A percentile compares a stretch with the other conserved stretches of the same genome.
Evolutionary conservation across 2,113 vertebrate species (phyloP).

Genomic region (Mastomys coucha): DNA sequence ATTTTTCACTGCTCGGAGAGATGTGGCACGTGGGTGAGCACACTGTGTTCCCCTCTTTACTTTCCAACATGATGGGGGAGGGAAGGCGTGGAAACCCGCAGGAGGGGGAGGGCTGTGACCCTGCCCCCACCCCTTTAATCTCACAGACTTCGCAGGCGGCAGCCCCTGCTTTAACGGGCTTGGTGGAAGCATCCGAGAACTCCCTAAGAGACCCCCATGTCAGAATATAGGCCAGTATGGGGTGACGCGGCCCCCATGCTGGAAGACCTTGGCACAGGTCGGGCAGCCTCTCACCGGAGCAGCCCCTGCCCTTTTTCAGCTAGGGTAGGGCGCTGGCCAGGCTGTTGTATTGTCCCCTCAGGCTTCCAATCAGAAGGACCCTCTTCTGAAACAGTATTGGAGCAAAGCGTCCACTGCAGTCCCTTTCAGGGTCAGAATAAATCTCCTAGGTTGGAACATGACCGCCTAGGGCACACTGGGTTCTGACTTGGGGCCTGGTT

Average conservation of each 20-base stretch:
- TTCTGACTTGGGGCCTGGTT: neutral
- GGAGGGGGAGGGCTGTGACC: neutral
- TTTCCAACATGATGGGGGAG: neutral
- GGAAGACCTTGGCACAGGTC: neutral
- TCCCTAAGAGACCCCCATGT: neutral
- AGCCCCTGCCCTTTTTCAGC: neutral
- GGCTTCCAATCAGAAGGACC: too few species aligned
- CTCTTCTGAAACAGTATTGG: neutral
- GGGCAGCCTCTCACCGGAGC: neutral
- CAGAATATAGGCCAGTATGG: neutral
- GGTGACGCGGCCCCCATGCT: neutral
- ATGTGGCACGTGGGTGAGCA: fast-evolving
- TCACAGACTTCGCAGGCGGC: neutral
- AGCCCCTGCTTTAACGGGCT: neutral
- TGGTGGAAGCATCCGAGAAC: neutral
- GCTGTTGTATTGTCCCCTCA: neutral
- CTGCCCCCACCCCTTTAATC: too few species aligned
- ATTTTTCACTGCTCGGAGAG: fast-evolving
- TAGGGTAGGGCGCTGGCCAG: fast-evolving
- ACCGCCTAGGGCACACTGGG: neutral
- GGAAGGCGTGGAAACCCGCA: neutral
- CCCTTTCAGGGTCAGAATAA: neutral
- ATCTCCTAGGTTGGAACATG: neutral
- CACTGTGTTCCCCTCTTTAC: too few species aligned
- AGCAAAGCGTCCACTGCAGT: neutral